A percentile compares a stretch with the other conserved stretches of the same genome.
phyloP scores from a whole-genome alignment of 2,797 vertebrate genomes.

The Anguilla anguilla region DNA sequence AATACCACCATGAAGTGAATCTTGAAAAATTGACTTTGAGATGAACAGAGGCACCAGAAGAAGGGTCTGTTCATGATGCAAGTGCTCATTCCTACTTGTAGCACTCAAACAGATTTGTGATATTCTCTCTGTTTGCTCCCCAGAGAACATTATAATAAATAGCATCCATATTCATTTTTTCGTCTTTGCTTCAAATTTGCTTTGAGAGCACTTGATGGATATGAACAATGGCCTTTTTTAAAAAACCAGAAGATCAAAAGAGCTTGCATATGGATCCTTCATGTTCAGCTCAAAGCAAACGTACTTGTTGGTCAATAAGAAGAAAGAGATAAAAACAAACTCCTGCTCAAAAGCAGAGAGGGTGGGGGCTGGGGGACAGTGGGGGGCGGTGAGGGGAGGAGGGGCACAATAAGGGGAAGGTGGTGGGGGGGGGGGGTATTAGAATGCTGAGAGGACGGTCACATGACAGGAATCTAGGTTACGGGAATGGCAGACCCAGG shows the following conservation, averaged over 20 bases:
- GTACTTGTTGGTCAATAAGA: constrained; percentile 45
- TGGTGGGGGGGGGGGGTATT: not conserved
- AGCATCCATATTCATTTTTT: constrained; percentile 14
- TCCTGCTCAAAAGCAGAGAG: constrained; percentile 27
- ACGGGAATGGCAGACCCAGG: constrained; percentile 78
- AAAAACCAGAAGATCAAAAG: not conserved
- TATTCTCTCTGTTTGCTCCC: not conserved
- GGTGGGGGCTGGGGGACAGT: not conserved
- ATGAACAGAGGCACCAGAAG: not conserved
- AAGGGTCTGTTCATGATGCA: not conserved
- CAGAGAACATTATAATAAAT: constrained; percentile 12
- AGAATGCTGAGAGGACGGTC: constrained; percentile 71
- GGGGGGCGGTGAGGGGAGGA: too few species aligned
- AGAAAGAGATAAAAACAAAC: constrained; percentile 45
- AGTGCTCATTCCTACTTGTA: not conserved
- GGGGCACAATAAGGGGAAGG: not conserved
- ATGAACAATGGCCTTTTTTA: constrained; percentile 11
- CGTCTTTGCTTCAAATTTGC: not conserved
- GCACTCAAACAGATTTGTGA: not conserved
- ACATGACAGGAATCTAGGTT: constrained; percentile 83
- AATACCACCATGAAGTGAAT: not conserved
- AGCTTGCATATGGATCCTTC: not conserved
- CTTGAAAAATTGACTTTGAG: not conserved
- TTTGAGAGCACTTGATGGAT: constrained; percentile 3
- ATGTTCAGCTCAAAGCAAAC: constrained; percentile 49